Evolutionary conservation across 1,140 invertebrate genomes (phyloP), one percentile per base, ranked within the genome.

Genomic region (Planococcus citri): DNA sequence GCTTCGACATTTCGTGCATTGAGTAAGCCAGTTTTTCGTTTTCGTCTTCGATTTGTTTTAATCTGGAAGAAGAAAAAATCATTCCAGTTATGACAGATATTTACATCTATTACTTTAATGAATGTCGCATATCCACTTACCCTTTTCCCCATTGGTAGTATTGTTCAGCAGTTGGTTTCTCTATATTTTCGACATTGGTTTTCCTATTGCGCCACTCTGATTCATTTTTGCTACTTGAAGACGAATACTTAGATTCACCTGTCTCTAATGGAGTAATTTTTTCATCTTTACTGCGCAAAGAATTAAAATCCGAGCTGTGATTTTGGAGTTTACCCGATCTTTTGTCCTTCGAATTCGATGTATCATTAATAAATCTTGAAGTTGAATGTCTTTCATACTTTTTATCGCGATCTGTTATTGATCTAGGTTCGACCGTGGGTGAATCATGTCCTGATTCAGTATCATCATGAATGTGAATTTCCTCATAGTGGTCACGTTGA

Each of bases 1-100:
- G 95, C 77, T 98, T 98, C 4, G 83, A 83, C 74, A 92, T 89
- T 79, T 97, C 94, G 72, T 94, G 84, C 0, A 90, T 73, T 75
- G 87, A 87, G 27, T 90, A 85, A 41, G 87, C 78, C 0, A 89
- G 75, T 69, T 86, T 83, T 27, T 85, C 80, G 64, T 86, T 80
- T 27, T 85, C 83, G 68, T 89, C 86, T 75, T 90, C 85, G 1
- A 87, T 78, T 82, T 97, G 94, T 77, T 91, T 91, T 20, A 91
- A 74, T 0, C 85, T 86, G 74, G 24, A 64, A 27, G 57, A 60
- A 20, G 57, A n/a, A n/a, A n/a, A n/a, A n/a, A 9, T 20, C 4
- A 37, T 37, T 37, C 14, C 33, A 37, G 33, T 8, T 37, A 37
- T 6, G 14, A 37, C 41, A 51, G 10, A 20, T n/a, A 17, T 51